Conservation (phyloP, 2,113 vertebrate genomes). For the Neomonachus schauinslandi region DNA sequence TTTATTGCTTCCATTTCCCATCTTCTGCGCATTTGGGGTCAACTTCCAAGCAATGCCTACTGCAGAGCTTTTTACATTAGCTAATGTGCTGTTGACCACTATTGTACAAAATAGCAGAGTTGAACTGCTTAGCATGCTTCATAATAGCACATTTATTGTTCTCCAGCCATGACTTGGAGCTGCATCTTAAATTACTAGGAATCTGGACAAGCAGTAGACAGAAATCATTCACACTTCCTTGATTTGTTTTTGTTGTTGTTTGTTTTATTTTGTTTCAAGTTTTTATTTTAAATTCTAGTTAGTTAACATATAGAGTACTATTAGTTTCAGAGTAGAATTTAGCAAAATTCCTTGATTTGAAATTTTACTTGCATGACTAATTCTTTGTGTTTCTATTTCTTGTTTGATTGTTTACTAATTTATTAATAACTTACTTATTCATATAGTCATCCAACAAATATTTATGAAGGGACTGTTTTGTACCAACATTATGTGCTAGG, state of each 20-base stretch:
- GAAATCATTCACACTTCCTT: not conserved
- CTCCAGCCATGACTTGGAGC: not conserved
- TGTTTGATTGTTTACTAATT: not conserved
- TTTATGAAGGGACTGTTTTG: not conserved
- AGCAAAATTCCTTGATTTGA: not conserved
- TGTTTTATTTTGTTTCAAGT: not conserved
- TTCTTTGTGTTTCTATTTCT: not conserved
- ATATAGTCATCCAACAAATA: not conserved
- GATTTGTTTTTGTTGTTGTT: not conserved
- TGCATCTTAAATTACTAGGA: not conserved
- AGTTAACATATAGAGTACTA: not conserved
- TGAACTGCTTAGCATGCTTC: not conserved
- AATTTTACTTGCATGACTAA: not conserved
- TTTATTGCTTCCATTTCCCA: conserved; percentile 20
- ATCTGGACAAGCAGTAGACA: not conserved
- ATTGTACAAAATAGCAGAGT: not conserved
- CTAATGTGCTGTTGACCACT: not conserved
- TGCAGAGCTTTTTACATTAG: not conserved
- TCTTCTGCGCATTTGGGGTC: conserved; percentile 24
- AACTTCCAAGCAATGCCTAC: not conserved
- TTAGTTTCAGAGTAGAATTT: not conserved
- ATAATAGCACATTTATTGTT: not conserved
- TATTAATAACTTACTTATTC: not conserved
- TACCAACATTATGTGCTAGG: not conserved
- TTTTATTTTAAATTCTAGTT: not conserved